Evolutionary conservation across 2,113 vertebrate species (phyloP), one percentile per base, ranked within the genome.

Genomic region (Misgurnus anguillicaudatus): DNA sequence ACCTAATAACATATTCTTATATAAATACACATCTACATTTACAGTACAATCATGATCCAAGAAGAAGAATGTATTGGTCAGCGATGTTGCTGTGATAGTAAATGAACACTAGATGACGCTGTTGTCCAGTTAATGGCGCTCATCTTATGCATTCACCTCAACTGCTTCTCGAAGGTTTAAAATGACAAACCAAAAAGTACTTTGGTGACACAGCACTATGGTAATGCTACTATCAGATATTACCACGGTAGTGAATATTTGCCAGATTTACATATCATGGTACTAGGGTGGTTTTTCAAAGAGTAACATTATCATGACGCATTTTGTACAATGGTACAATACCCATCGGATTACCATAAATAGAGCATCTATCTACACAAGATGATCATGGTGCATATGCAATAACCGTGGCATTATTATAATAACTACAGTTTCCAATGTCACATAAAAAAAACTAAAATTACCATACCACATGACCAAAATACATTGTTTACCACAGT

Each of bases 81-180:
- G 5, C 57, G 10, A 4, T 5, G 13, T 41, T 41, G n/a, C 53
- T 16, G 10, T 41, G 17, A 14, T 13, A 13, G 36, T 6, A 9
- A 9, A 21, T 58, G 38, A 4, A 11, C 69, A 72, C 36, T 41
- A 72, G 69, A 72, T 3, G 69, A 38, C 38, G 69, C 69, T 72
- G 39, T 41, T 41, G 17, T 8, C 53, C 53, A 19, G 17, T 19
- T 17, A 17, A 8, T 55, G 17, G 13, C 17, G 6, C 53, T 55
- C 16, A 14, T 55, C 53, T 55, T 5, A 3, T 8, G 53, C 53
- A 16, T n/a, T 6, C 16, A n/a, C 17, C 13, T n/a, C 11, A 68
- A 21, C 11, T 24, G 45, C 65, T 47, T 47, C 3, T 45, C 13
- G 47, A 48, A 31, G 24, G 24, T 31, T 31, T 31, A 31, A 31